phyloP scores from a whole-genome alignment of 2,888 invertebrate genomes.

The Mesorhabditis belari region DNA sequence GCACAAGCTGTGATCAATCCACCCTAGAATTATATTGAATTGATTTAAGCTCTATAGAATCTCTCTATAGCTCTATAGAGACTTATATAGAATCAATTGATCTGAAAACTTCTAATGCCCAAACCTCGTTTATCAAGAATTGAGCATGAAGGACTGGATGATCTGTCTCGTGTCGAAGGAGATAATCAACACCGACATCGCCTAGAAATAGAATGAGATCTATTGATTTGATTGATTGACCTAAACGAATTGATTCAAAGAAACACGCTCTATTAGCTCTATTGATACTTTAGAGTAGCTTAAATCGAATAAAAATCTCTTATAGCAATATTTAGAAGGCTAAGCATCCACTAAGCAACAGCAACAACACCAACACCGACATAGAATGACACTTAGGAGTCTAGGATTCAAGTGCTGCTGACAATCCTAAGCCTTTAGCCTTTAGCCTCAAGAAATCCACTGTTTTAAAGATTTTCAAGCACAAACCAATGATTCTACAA shows the following conservation, averaged over 20 bases:
- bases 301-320: too few species aligned
- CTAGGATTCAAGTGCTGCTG: not conserved
- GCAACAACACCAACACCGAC: too few species aligned
- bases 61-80: not conserved
- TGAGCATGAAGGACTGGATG: conserved; percentile 78
- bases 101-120: not conserved
- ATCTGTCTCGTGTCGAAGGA: conserved; percentile 70
- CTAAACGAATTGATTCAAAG: too few species aligned
- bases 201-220: conserved; percentile 11
- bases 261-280: too few species aligned
- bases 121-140: conserved; percentile 85
- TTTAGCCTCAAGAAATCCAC: not conserved
- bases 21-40: conserved; percentile 60
- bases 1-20: conserved; percentile 88
- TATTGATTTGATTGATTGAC: too few species aligned
- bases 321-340: too few species aligned
- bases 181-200: conserved; percentile 90
- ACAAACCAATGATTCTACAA: conserved; percentile 20
- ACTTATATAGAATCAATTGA: not conserved
- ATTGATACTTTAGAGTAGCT: too few species aligned
- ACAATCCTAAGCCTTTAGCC: conserved; percentile 4
- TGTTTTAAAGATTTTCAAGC: not conserved
- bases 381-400: too few species aligned
- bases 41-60: too few species aligned
- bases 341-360: too few species aligned